Conservation (phyloP, 1,140 invertebrate genomes). For the Parasteatoda tepidariorum region DNA sequence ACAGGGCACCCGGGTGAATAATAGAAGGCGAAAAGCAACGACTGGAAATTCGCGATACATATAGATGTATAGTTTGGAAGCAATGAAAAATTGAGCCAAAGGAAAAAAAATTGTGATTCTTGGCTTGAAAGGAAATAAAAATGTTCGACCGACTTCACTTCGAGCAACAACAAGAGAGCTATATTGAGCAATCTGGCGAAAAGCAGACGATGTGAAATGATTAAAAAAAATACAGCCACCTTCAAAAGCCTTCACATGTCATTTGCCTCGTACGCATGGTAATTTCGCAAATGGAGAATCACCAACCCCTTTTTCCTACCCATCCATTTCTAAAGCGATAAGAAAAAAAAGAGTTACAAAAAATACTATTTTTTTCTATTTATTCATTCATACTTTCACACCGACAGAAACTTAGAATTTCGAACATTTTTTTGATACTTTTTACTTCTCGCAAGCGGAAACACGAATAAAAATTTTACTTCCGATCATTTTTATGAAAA, state of each 20-base stretch:
- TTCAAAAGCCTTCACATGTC: conserved; percentile 2
- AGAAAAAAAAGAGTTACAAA: not conserved
- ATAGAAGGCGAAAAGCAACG: not conserved
- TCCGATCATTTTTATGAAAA: too few species aligned
- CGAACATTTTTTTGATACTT: too few species aligned
- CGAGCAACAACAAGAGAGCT: conserved; percentile 2
- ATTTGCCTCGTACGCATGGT: conserved; percentile 18
- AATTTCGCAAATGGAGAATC: conserved; percentile 12
- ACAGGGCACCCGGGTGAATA: not conserved
- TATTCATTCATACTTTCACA: too few species aligned
- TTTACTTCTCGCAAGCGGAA: too few species aligned
- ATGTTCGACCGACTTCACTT: not conserved
- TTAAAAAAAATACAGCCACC: not conserved
- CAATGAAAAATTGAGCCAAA: not conserved
- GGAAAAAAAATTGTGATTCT: not conserved
- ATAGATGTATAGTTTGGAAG: not conserved
- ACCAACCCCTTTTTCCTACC: not conserved
- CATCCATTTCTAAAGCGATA: not conserved
- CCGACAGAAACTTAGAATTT: too few species aligned
- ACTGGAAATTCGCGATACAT: not conserved
- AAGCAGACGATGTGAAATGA: not conserved
- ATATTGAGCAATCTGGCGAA: conserved; percentile 18
- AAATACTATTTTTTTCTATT: too few species aligned
- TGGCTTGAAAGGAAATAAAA: not conserved
- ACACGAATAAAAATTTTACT: too few species aligned